Base-by-base conservation (phyloP, 2,797 vertebrate species). In the Melanogrammus aeglefinus region DNA sequence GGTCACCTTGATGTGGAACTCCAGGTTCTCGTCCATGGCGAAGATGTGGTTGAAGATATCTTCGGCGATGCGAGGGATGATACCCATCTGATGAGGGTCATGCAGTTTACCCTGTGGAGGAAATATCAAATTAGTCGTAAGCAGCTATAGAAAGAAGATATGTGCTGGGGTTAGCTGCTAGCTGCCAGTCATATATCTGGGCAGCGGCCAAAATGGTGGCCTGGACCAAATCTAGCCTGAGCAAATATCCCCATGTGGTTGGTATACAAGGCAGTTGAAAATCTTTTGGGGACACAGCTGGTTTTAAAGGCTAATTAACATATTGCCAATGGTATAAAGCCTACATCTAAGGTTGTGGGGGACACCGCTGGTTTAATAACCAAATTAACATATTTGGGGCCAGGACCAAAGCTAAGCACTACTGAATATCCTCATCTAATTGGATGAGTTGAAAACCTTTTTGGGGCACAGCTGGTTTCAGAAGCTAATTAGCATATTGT, bases 31-130 rank as follows among this genome's bases (percentile, higher is more conserved):
- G 31, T 98, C 97, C 97, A 98, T 98, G 81, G 96, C 92, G 81
- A 98, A 98, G 92, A 98, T 98, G 87, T 98, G 97, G 88, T 96
- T 97, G 93, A 98, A 98, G 90, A 98, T 98, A 89, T 98, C 97
- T 74, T 96, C 95, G 8, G 97, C 96, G 6, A 98, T 98, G 71
- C 97, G 95, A 13, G 97, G 97, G 80, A 98, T 98, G 91, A 98
- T 98, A 21, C 97, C 97, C 97, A 98, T 98, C 88, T 95, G 93
- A 83, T 98, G 96, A 31, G 95, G 93, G 86, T 98, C 96, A 0
- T 98, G 97, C 79, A 98, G 94, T 75, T 96, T 97, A 1, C 97
- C 97, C 97, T 98, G 88, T 69, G 63, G 9, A 69, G 10, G 63
- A 69, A 24, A 69, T 13, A 27, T 12, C 63, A 27, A 24, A 44